Evolutionary conservation across 2,113 vertebrate species (phyloP).

Genomic region (Arenaria interpres): DNA sequence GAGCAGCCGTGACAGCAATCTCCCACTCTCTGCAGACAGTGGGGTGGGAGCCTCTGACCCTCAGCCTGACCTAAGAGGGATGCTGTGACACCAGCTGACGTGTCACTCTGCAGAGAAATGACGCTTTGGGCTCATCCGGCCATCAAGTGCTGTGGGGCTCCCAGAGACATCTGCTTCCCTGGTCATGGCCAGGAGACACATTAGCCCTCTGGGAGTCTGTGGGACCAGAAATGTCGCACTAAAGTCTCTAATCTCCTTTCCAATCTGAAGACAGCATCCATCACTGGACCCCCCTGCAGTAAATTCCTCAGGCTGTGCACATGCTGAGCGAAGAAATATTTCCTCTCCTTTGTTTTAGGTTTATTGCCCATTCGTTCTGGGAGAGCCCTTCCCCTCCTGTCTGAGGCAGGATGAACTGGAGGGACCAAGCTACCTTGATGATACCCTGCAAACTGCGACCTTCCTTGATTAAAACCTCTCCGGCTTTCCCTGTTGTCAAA

Average conservation of each 20-base stretch:
- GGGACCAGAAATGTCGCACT: background rate
- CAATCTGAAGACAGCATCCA: background rate
- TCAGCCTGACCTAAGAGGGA: background rate
- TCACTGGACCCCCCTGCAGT: background rate
- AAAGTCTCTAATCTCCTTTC: background rate
- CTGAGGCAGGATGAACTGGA: background rate
- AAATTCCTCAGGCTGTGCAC: background rate
- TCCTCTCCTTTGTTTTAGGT: background rate
- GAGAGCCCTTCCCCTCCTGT: background rate
- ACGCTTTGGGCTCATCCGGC: background rate
- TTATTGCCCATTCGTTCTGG: background rate
- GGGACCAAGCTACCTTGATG: too few species aligned
- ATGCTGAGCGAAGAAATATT: background rate
- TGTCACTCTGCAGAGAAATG: background rate
- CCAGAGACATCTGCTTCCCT: background rate
- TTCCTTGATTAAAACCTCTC: background rate
- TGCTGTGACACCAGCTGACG: background rate
- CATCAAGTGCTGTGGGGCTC: fast-evolving
- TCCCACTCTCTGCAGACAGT: background rate
- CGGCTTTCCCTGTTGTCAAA: background rate
- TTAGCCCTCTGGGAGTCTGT: background rate
- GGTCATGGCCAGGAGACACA: fast-evolving
- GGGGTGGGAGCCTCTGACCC: background rate
- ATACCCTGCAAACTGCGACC: background rate
- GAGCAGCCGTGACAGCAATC: background rate